Conservation (phyloP, 1,140 invertebrate species). For the Heliothis virescens region DNA sequence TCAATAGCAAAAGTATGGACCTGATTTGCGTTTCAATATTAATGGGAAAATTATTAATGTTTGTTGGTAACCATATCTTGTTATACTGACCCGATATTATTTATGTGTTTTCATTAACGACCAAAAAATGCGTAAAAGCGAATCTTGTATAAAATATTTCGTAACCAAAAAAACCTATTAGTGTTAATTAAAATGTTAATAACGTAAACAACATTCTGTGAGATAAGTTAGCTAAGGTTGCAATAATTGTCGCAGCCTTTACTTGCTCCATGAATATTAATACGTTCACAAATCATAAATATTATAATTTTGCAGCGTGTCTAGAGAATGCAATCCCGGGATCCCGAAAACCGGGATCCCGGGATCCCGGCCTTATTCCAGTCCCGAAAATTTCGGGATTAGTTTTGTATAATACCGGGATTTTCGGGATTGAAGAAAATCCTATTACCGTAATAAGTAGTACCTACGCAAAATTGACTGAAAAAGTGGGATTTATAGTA, state of each 20-base stretch:
- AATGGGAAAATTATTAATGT: slow-evolving; percentile 31
- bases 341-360: no score
- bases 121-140: neutral
- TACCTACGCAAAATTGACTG: no score
- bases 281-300: slow-evolving; percentile 67
- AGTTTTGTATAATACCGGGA: no score
- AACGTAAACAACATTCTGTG: slow-evolving; percentile 3
- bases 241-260: slow-evolving; percentile 20
- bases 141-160: slow-evolving; percentile 4
- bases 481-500: no score
- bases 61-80: neutral
- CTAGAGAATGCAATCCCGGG: no score
- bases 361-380: no score
- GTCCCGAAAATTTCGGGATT: no score
- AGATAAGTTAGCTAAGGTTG: slow-evolving; percentile 26
- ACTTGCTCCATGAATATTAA: slow-evolving; percentile 45
- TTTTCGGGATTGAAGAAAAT: no score
- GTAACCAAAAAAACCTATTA: neutral
- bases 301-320: slow-evolving; percentile 65
- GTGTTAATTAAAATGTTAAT: slow-evolving; percentile 10
- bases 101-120: slow-evolving; percentile 11
- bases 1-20: slow-evolving; percentile 55
- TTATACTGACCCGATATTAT: neutral
- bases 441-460: no score
- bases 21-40: slow-evolving; percentile 43